A percentile compares a stretch with the other conserved stretches of the same genome.
Conservation (phyloP, 2,888 invertebrate species). For the Euzophera pinguis region DNA sequence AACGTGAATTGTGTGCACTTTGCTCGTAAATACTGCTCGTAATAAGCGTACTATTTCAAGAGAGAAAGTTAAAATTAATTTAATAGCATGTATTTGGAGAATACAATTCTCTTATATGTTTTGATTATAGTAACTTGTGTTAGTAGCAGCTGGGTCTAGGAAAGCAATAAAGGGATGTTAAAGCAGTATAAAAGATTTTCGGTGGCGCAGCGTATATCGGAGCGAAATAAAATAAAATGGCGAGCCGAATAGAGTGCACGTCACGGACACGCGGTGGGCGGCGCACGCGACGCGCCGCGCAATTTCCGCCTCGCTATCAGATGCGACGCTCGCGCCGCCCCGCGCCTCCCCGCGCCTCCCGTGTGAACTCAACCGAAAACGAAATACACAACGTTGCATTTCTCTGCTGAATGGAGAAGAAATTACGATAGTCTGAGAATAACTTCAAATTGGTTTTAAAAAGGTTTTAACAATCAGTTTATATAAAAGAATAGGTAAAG, state of each 20-base stretch:
- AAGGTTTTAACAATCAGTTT: background rate
- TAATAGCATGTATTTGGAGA: background rate
- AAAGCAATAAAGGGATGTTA: slow-evolving; percentile 23
- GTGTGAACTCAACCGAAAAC: slow-evolving; percentile 49
- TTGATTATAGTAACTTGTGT: background rate
- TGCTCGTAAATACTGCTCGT: background rate
- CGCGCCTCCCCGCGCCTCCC: slow-evolving; percentile 27
- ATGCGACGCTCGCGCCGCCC: slow-evolving; percentile 57
- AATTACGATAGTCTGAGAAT: slow-evolving; percentile 12
- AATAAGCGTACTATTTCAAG: background rate
- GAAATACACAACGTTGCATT: slow-evolving; percentile 33
- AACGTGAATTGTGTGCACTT: slow-evolving; percentile 16
- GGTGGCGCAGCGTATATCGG: slow-evolving; percentile 41
- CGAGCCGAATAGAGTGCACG: slow-evolving; percentile 56
- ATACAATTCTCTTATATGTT: background rate
- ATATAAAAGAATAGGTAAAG: no score
- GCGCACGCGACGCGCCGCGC: slow-evolving; percentile 68
- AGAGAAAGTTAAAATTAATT: background rate
- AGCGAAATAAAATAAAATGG: slow-evolving; percentile 66
- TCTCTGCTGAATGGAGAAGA: slow-evolving; percentile 35
- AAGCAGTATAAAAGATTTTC: slow-evolving; percentile 45
- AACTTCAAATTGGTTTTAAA: slow-evolving; percentile 8
- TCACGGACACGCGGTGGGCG: slow-evolving; percentile 59
- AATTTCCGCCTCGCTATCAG: slow-evolving; percentile 74
- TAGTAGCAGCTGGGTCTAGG: background rate